Evolutionary conservation across 2,888 invertebrate species (phyloP), one percentile per base, ranked within the genome.

Genomic region (Drosophila aldrichi): DNA sequence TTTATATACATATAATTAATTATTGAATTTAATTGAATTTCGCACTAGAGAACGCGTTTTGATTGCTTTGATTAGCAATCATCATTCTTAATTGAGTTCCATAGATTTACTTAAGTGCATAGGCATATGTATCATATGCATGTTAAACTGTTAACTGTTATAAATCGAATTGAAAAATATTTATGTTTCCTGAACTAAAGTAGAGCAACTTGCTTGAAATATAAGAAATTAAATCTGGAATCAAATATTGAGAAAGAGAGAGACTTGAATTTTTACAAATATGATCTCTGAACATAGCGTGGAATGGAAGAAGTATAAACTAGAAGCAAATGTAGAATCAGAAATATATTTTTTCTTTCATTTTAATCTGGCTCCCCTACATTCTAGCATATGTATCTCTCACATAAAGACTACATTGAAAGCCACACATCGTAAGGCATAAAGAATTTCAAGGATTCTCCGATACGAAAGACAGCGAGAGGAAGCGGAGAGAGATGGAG

Each of bases 51-150:
- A 71, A 62, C 66, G 52, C 46, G 48, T 29, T 46, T 70, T 77
- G 68, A 84, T 84, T 88, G 89, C 58, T 67, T 54, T 29, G n/a
- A 88, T 86, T 82, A 70, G 55, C 36, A 46, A 29, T 51, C 79
- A 70, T 64, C 61, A 49, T 38, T 70, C 49, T 71, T 16, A 67
- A 80, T 80, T 77, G 44, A 79, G 10, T 8, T 54, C 43, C 51
- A 56, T 29, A 56, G 59, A 40, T 48, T 54, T 34, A 32, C 29
- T 52, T 20, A 43, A n/a, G 16, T 20, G 12, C 25, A n/a, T 4
- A 49, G 14, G 10, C 29, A 43, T 41, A 29, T 41, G 46, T 38
- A 25, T 40, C 22, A 32, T 32, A 32, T 32, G 10, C 32, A 32
- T 6, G 32, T 14, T n/a, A n/a, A 63, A 73, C 58, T 20, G 34